Evolutionary conservation across 1,140 invertebrate species (phyloP).

Genomic region (Paraescarpia echinospica): DNA sequence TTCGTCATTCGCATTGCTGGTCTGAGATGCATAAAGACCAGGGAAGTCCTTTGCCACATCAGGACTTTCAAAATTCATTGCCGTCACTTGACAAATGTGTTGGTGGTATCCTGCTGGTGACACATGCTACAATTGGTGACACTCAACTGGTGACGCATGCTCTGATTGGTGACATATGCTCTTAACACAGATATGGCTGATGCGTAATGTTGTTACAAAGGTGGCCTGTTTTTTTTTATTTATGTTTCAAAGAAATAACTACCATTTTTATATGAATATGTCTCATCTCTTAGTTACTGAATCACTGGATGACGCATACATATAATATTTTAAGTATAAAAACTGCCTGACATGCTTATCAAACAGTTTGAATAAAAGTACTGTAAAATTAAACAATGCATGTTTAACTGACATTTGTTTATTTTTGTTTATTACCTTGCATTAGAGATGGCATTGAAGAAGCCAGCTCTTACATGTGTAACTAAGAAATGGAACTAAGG

Average conservation of each 20-base stretch:
- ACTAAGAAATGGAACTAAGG: neutral
- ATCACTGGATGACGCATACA: neutral
- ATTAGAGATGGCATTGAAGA: neutral
- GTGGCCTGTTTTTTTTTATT: too few relatives aligned
- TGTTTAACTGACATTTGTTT: neutral
- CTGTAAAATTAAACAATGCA: neutral
- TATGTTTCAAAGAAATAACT: too few relatives aligned
- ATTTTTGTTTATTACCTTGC: neutral
- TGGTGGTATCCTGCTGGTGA: neutral
- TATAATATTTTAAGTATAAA: neutral
- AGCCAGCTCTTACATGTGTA: neutral
- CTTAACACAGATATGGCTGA: neutral
- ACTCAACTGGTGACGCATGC: neutral
- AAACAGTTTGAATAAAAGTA: neutral
- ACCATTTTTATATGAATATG: too few relatives aligned
- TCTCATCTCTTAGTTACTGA: too few relatives aligned
- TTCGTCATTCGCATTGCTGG: neutral
- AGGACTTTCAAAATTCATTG: constrained; percentile 88
- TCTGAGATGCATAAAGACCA: constrained; percentile 73
- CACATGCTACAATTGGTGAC: neutral
- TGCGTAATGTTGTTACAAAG: neutral
- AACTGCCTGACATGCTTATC: neutral
- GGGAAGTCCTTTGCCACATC: constrained; percentile 89
- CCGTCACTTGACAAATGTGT: neutral
- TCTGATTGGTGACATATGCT: neutral